Conservation (phyloP, 2,888 invertebrate species). For the Diarsia dahlii region DNA sequence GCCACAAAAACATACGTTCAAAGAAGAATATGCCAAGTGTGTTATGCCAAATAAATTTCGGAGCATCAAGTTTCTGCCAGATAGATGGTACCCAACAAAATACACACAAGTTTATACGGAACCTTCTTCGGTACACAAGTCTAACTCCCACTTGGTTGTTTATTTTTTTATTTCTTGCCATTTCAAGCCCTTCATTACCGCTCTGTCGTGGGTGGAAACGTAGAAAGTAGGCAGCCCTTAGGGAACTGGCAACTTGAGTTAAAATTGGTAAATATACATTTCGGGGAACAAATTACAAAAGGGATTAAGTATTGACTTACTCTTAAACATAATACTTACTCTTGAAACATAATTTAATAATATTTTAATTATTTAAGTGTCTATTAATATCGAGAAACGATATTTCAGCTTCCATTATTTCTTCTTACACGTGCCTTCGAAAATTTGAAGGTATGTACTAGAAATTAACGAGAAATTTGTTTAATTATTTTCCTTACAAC, state of each 20-base stretch:
- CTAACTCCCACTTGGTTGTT: too few relatives aligned
- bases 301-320: neutral
- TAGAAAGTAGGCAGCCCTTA: slow-evolving; percentile 1
- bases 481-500: slow-evolving; percentile 24
- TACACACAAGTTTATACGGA: too few relatives aligned
- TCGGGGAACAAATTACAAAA: slow-evolving; percentile 18
- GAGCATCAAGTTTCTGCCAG: too few relatives aligned
- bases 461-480: slow-evolving; percentile 20
- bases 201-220: neutral
- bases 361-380: slow-evolving; percentile 17
- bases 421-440: neutral
- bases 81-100: too few relatives aligned
- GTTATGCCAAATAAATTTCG: too few relatives aligned
- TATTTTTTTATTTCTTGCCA: slow-evolving; percentile 28
- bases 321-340: too few relatives aligned
- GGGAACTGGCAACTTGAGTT: slow-evolving; percentile 22
- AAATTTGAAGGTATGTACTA: neutral
- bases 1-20: too few relatives aligned
- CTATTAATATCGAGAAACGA: slow-evolving; percentile 2
- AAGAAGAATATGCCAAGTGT: too few relatives aligned
- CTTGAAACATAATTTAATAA: neutral
- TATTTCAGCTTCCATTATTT: slow-evolving; percentile 1
- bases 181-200: slow-evolving; percentile 6
- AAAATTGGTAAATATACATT: slow-evolving; percentile 23
- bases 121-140: too few relatives aligned